phyloP scores from a whole-genome alignment of 2,888 invertebrate genomes.

The Epiperipatus broadwayi region DNA sequence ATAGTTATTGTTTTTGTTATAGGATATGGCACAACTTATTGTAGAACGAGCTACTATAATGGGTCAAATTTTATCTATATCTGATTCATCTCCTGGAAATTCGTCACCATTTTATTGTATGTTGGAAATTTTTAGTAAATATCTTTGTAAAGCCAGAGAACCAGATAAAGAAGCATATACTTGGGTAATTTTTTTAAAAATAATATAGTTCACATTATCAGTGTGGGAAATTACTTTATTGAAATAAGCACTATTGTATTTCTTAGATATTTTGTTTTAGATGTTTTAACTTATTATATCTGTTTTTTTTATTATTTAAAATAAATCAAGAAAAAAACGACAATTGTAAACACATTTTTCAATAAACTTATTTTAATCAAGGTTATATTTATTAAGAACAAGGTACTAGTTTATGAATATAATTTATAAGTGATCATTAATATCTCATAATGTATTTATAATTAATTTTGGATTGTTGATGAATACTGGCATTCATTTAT shows the following conservation, averaged over 20 bases:
- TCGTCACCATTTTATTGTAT: too few species aligned
- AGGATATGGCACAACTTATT: conserved; percentile 71
- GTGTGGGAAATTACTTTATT: background rate
- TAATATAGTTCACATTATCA: background rate
- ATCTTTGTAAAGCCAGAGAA: conserved; percentile 36
- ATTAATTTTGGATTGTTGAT: too few species aligned
- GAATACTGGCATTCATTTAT: too few species aligned
- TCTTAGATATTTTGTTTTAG: background rate
- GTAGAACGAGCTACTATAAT: conserved; percentile 75
- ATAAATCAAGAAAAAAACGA: too few species aligned
- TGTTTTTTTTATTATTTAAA: too few species aligned
- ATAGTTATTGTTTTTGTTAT: conserved; percentile 19
- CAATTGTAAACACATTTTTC: too few species aligned
- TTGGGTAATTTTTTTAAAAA: conserved; percentile 22
- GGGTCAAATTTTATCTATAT: conserved; percentile 53
- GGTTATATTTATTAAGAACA: too few species aligned
- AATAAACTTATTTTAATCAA: too few species aligned
- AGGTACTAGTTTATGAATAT: too few species aligned
- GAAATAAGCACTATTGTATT: background rate
- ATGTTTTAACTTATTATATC: background rate
- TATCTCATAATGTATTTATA: too few species aligned
- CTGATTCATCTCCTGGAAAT: too few species aligned
- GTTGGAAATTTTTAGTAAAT: conserved; percentile 26
- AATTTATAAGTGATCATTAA: too few species aligned
- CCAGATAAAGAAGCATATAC: conserved; percentile 37